Conservation (phyloP, 2,797 vertebrate species). For the Rhynchonycteris naso region DNA sequence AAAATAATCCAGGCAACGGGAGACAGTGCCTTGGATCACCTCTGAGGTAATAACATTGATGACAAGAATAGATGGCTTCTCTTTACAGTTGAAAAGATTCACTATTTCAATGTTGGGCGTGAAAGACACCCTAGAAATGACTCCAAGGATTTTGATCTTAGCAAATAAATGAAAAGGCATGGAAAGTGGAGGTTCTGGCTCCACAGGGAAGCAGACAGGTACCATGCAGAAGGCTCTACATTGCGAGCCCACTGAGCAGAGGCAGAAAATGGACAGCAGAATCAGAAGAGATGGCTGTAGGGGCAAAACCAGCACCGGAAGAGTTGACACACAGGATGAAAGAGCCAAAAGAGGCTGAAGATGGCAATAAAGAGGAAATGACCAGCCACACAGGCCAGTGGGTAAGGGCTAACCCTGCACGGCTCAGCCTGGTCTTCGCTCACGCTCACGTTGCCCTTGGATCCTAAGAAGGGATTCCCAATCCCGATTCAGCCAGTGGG, state of each 20-base stretch:
- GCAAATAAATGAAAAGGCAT: not conserved
- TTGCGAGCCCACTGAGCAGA: not conserved
- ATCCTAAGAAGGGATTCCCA: not conserved
- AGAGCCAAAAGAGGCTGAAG: not conserved
- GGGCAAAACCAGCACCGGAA: not conserved
- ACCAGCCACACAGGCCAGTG: rapidly evolving
- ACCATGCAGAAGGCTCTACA: not conserved
- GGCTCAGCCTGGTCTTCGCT: not conserved
- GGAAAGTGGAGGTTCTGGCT: not conserved
- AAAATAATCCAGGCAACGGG: not conserved
- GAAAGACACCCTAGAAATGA: not conserved
- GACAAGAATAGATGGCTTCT: not conserved
- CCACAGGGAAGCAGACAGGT: not conserved
- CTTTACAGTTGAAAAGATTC: not conserved
- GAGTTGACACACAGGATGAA: not conserved
- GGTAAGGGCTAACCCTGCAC: not conserved
- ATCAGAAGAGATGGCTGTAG: not conserved
- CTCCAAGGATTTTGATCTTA: not conserved
- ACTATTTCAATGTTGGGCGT: not conserved
- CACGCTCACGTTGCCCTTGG: not conserved
- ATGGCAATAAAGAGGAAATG: not conserved
- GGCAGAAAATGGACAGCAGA: not conserved
- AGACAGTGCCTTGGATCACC: not conserved
- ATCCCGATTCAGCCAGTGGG: not conserved
- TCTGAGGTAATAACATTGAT: not conserved